These are phyloP conservation scores for Zoanthus gigantus DNA, from an alignment of 92 coral and sea anemone genomes.

Conservation along the genomic window DNA sequence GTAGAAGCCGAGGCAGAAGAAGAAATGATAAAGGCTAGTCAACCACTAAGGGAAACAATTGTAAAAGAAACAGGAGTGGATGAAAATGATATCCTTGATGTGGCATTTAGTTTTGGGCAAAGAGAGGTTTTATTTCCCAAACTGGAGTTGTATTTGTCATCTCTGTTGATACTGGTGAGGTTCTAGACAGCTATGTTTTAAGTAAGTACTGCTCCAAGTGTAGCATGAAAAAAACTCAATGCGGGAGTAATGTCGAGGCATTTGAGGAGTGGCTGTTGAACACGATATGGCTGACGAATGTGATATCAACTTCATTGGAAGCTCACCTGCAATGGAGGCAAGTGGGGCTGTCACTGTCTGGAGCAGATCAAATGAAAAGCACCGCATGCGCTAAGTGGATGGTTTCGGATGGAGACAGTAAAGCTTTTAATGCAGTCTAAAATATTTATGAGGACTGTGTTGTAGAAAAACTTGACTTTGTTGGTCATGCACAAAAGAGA, in stretches of 20 bases:
- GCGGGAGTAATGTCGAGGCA: not conserved
- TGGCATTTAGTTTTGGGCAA: conserved; percentile 30
- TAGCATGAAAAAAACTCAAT: conserved; percentile 50
- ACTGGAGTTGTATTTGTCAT: conserved; percentile 1
- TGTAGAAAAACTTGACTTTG: conserved; percentile 71
- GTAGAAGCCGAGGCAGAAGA: too few relatives aligned
- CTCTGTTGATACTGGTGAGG: not conserved
- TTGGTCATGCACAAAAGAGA: conserved; percentile 67
- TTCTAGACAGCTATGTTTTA: conserved; percentile 56
- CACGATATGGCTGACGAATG: not conserved
- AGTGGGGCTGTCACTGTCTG: too few relatives aligned
- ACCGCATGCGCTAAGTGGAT: conserved; percentile 64
- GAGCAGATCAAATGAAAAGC: conserved; percentile 67
- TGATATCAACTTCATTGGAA: conserved; percentile 40
- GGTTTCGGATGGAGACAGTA: conserved; percentile 73
- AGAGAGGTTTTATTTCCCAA: conserved; percentile 4
- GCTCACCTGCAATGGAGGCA: conserved; percentile 73
- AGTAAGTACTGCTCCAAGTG: conserved; percentile 45
- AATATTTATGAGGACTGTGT: conserved; percentile 43
- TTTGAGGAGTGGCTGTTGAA: too few relatives aligned
- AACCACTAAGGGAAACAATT: conserved; percentile 16
- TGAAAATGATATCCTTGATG: conserved; percentile 19
- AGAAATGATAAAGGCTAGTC: conserved; percentile 45
- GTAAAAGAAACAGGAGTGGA: conserved; percentile 10
- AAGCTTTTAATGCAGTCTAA: conserved; percentile 62